phyloP scores from a whole-genome alignment of 2,888 invertebrate species.

The Blomia tropicalis region DNA sequence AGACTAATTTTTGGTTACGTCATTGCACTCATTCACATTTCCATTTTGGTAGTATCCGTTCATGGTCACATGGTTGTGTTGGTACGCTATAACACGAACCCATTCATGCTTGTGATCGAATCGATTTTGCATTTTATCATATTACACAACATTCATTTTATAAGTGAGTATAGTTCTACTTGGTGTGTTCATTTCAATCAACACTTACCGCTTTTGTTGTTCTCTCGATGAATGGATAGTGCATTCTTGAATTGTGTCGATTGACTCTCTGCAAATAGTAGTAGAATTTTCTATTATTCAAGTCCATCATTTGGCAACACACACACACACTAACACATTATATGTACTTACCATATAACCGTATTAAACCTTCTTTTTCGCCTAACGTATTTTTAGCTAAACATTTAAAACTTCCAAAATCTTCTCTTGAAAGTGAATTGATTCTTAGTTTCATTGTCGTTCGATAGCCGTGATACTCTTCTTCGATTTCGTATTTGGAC shows the following conservation, averaged over 20 bases:
- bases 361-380: constrained; percentile 24
- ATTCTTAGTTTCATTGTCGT: constrained; percentile 23
- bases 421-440: constrained; percentile 18
- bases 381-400: constrained; percentile 25
- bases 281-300: too few species aligned
- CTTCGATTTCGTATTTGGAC: constrained; percentile 10
- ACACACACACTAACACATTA: neutral
- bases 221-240: neutral
- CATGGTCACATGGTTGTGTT: too few species aligned
- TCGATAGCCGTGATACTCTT: constrained; percentile 19
- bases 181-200: too few species aligned
- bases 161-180: too few species aligned
- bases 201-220: constrained; percentile 7
- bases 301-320: neutral
- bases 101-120: too few species aligned
- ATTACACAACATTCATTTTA: too few species aligned
- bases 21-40: too few species aligned
- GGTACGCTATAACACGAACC: too few species aligned
- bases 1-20: too few species aligned
- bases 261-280: neutral
- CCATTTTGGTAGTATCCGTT: too few species aligned
- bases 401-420: constrained; percentile 25
- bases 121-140: constrained; percentile 2
- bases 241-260: constrained; percentile 6
- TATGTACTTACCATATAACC: constrained; percentile 22